These are phyloP conservation scores for Microtus montanus DNA, from an alignment of 2,113 vertebrate genomes.

Conservation along the genomic window DNA sequence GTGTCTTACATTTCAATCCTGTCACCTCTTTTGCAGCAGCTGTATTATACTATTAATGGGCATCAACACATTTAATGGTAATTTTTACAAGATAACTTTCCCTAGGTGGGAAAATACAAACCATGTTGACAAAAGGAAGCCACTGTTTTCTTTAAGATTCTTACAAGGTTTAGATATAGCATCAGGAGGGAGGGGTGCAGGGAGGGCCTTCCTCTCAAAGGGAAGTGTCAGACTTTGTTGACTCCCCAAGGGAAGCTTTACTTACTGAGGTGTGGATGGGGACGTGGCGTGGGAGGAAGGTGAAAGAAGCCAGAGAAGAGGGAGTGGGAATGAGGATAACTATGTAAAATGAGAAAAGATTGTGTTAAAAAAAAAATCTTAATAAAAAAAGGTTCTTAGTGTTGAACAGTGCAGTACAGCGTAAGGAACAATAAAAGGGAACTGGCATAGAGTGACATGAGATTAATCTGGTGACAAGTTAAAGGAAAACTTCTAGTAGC, in stretches of 20 bases:
- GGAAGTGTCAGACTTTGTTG: too few relatives aligned
- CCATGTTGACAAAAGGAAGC: not conserved
- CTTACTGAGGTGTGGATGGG: too few relatives aligned
- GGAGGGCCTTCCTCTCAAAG: too few relatives aligned
- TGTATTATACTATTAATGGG: not conserved
- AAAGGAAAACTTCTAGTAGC: not conserved
- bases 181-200: too few relatives aligned
- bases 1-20: not conserved
- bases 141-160: not conserved
- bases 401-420: rapidly evolving
- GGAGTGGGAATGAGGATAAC: too few relatives aligned
- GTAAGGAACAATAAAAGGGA: not conserved
- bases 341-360: too few relatives aligned
- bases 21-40: not conserved
- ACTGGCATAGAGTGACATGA: not conserved
- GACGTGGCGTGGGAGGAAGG: too few relatives aligned
- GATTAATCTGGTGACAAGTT: not conserved
- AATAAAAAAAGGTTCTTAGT: not conserved
- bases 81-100: not conserved
- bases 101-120: not conserved
- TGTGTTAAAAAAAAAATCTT: too few relatives aligned
- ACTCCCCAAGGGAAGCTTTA: too few relatives aligned
- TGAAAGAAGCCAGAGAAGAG: too few relatives aligned
- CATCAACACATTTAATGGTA: not conserved
- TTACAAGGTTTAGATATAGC: not conserved